Conservation (phyloP, 1,140 invertebrate species). For the Linepithema humile region DNA sequence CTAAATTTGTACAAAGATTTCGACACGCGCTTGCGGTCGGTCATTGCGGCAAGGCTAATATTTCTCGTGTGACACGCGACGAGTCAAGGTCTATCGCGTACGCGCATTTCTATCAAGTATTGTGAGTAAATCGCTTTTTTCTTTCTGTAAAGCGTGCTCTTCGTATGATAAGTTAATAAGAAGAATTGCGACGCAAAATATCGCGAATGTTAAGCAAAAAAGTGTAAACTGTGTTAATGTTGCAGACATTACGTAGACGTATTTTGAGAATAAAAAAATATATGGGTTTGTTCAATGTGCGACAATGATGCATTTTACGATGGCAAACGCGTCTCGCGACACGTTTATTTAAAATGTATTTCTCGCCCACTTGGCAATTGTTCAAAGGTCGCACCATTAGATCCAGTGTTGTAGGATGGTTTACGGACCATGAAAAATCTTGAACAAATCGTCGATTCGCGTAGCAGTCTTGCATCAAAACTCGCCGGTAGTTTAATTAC, state of each 20-base stretch:
- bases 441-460: background rate
- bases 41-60: conserved; percentile 49
- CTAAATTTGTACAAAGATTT: conserved; percentile 54
- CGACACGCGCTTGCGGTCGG: background rate
- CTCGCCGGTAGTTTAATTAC: background rate
- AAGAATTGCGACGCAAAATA: background rate
- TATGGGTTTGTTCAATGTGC: background rate
- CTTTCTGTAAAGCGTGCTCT: background rate
- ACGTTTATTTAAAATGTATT: conserved; percentile 72
- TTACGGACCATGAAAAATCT: conserved; percentile 58
- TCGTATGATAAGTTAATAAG: background rate
- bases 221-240: background rate
- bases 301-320: background rate
- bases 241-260: background rate
- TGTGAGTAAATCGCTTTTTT: background rate
- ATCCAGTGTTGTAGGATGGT: conserved; percentile 15
- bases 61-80: conserved; percentile 35
- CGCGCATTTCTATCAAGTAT: conserved; percentile 62
- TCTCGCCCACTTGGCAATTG: conserved; percentile 67
- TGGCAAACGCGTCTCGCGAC: conserved; percentile 34
- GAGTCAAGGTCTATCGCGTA: conserved; percentile 72
- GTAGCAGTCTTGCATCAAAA: background rate
- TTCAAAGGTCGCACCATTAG: conserved; percentile 73
- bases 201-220: background rate
- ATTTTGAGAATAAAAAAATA: background rate